Conservation (phyloP, 2,797 vertebrate genomes). For the Leptatherina wallacei region DNA sequence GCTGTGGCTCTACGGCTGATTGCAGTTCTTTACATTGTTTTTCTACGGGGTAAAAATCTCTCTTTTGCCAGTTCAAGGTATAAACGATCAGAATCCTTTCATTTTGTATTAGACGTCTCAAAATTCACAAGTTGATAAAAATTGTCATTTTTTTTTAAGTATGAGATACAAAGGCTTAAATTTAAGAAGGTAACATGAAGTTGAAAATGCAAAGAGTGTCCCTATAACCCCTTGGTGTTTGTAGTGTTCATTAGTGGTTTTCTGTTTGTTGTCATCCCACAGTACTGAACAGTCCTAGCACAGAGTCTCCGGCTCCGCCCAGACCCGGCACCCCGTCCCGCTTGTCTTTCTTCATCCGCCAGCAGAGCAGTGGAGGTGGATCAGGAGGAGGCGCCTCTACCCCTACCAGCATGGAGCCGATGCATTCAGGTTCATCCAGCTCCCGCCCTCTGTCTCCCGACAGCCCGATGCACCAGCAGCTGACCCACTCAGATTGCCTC, state of each 20-base stretch:
- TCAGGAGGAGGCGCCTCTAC: slow-evolving; percentile 61
- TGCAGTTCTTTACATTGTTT: no score
- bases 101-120: not conserved
- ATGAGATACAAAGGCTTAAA: no score
- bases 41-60: no score
- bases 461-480: slow-evolving; percentile 84
- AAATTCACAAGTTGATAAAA: no score
- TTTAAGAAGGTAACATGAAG: no score
- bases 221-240: no score
- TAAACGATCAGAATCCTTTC: not conserved
- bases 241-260: no score
- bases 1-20: no score
- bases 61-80: not conserved
- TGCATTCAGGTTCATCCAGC: slow-evolving; percentile 59
- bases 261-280: slow-evolving; percentile 1
- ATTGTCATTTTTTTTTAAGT: no score
- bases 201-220: no score
- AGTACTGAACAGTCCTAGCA: slow-evolving; percentile 87
- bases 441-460: slow-evolving; percentile 73
- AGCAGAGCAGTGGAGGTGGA: slow-evolving; percentile 80
- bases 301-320: slow-evolving; percentile 83
- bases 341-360: slow-evolving; percentile 92
- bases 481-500: slow-evolving; percentile 66
- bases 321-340: slow-evolving; percentile 92
- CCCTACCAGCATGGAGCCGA: slow-evolving; percentile 59